These are phyloP conservation scores for Pelobates fuscus DNA, from an alignment of 2,113 vertebrate genomes.

Conservation along the genomic window DNA sequence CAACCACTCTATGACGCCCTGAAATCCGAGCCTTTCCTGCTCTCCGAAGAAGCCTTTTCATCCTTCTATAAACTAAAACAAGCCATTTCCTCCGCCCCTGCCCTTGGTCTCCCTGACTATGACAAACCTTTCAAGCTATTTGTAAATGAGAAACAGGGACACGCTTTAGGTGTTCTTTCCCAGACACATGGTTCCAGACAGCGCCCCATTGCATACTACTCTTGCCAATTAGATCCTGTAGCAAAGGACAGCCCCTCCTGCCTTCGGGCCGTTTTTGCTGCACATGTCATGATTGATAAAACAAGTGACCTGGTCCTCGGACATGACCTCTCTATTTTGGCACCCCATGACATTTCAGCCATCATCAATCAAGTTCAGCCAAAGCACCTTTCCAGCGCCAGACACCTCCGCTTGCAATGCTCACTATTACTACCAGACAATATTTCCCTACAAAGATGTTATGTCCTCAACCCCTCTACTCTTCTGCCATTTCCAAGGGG, in stretches of 20 bases:
- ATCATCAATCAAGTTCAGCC: too few relatives aligned
- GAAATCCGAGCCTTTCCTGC: too few relatives aligned
- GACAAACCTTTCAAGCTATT: too few relatives aligned
- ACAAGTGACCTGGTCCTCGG: neutral
- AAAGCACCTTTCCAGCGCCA: neutral
- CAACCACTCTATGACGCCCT: too few relatives aligned
- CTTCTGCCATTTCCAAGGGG: neutral
- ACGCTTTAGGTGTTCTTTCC: neutral
- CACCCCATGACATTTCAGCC: neutral
- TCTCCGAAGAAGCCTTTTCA: too few relatives aligned
- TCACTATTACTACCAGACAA: neutral
- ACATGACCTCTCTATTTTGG: neutral
- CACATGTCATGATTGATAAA: neutral
- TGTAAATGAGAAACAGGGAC: neutral
- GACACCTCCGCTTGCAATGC: neutral
- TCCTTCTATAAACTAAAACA: neutral
- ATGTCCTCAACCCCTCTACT: neutral
- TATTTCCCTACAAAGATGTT: neutral
- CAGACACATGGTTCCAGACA: neutral
- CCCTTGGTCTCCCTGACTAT: neutral
- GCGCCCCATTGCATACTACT: neutral
- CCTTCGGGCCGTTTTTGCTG: neutral
- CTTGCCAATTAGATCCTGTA: too few relatives aligned
- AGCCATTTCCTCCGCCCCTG: neutral
- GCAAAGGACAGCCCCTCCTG: neutral